Conservation (phyloP, 2,113 vertebrate genomes). For the Petrocephalus zakoni region DNA sequence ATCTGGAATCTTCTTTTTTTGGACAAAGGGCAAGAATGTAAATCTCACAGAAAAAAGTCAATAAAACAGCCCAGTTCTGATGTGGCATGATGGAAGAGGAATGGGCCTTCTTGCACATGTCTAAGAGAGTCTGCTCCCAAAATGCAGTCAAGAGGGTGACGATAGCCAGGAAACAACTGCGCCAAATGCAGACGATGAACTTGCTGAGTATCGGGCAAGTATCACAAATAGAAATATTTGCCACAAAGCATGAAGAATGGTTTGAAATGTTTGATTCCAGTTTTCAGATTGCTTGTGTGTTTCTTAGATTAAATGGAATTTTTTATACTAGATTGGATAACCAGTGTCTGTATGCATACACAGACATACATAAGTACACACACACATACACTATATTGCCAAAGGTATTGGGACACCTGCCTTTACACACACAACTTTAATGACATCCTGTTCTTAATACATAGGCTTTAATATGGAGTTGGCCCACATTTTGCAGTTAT, state of each 20-base stretch:
- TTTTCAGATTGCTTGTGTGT: background rate
- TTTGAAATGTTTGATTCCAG: background rate
- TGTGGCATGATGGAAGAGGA: background rate
- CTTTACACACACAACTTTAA: too few species aligned
- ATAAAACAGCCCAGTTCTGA: background rate
- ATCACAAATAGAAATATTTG: slow-evolving; percentile 12
- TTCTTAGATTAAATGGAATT: background rate
- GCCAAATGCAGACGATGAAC: background rate
- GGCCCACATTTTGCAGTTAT: too few species aligned
- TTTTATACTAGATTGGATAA: background rate
- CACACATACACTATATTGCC: background rate
- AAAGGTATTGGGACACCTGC: too few species aligned
- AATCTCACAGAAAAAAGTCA: background rate
- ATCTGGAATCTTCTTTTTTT: background rate
- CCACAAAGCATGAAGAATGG: background rate
- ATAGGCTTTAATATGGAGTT: too few species aligned
- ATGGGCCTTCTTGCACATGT: background rate
- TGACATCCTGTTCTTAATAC: too few species aligned
- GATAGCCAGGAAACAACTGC: background rate
- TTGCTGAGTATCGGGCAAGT: background rate
- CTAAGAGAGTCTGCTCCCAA: background rate
- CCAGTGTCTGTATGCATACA: background rate
- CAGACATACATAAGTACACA: background rate
- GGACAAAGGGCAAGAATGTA: background rate
- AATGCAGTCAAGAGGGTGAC: slow-evolving; percentile 3